A percentile compares a stretch with the other conserved stretches of the same genome.
Evolutionary conservation across 2,797 vertebrate species (phyloP).

Genomic region (Clarias fuscus): DNA sequence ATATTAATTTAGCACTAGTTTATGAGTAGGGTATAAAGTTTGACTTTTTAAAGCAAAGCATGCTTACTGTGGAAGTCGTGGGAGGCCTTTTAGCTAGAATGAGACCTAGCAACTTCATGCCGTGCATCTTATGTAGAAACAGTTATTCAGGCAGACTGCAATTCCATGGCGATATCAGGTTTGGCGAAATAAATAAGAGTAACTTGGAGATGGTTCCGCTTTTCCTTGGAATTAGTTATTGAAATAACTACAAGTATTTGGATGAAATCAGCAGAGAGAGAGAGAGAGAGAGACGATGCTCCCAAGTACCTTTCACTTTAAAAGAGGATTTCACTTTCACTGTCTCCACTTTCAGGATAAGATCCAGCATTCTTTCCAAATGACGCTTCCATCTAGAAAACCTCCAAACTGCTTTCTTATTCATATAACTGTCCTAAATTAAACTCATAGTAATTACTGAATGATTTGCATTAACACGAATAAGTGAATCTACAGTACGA

Average conservation of each 20-base stretch:
- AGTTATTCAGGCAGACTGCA: neutral
- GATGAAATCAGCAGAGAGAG: neutral
- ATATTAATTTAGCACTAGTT: no score
- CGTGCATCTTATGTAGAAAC: neutral
- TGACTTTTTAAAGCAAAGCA: constrained; percentile 17
- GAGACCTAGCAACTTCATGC: neutral
- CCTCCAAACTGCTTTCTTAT: neutral
- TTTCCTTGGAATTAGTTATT: neutral
- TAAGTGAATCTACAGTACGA: neutral
- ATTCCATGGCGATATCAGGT: neutral
- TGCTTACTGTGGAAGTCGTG: neutral
- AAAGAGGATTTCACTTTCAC: neutral
- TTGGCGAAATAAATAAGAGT: neutral
- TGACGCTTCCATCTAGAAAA: neutral
- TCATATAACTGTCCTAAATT: neutral
- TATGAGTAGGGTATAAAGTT: constrained; percentile 1
- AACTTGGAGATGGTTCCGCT: neutral
- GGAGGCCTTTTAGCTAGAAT: constrained; percentile 1
- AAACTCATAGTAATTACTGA: neutral
- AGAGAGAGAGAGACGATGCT: neutral
- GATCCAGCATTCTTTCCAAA: constrained; percentile 21
- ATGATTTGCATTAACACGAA: neutral
- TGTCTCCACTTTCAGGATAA: neutral
- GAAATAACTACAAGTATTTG: no score
- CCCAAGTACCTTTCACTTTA: neutral